phyloP scores from a whole-genome alignment of 2,797 vertebrate species.

The Lithobates sylvaticus region DNA sequence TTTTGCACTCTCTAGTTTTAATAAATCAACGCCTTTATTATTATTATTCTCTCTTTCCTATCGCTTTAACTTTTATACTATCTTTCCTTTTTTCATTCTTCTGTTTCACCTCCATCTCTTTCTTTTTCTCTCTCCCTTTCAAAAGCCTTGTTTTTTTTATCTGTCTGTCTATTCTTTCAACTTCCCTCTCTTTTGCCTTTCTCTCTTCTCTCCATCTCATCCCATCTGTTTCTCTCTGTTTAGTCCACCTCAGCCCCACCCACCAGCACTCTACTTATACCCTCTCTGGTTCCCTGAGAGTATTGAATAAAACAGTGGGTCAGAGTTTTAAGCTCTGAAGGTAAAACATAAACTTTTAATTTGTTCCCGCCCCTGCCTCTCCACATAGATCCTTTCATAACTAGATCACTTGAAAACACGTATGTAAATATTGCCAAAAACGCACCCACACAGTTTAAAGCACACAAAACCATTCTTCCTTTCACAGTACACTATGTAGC shows the following conservation, averaged over 20 bases:
- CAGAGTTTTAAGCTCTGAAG: background rate
- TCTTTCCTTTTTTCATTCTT: no score
- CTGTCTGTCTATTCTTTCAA: background rate
- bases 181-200: background rate
- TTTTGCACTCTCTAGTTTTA: no score
- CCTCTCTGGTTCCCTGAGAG: background rate
- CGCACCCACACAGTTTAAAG: conserved; percentile 3
- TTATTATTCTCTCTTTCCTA: no score
- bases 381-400: conserved; percentile 31
- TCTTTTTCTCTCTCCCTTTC: no score
- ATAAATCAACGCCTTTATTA: no score
- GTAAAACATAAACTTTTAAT: conserved; percentile 36
- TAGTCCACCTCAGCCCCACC: background rate
- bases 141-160: no score
- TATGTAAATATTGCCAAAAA: conserved; percentile 33
- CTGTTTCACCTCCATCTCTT: no score
- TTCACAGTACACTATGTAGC: conserved; percentile 40
- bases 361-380: background rate
- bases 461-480: conserved; percentile 28
- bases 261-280: background rate
- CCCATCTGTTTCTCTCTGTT: background rate
- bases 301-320: background rate
- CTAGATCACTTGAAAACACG: conserved; percentile 39
- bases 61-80: no score
- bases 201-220: background rate